phyloP scores from a whole-genome alignment of 53 echinoderm and acorn worm genomes.

The Astropecten irregularis region DNA sequence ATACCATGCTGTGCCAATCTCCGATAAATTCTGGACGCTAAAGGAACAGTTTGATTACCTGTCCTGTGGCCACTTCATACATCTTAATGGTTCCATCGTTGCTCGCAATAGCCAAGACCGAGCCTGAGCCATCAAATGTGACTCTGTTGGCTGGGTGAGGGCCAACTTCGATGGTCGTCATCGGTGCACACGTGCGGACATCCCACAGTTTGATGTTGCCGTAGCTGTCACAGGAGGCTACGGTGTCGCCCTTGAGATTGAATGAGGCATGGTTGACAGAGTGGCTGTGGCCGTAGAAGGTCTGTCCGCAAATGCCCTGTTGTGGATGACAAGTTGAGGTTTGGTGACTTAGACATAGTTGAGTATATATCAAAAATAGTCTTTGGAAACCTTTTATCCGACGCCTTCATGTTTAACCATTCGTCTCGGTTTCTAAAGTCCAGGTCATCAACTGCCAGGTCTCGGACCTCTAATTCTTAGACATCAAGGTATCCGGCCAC shows the following conservation, averaged over 20 bases:
- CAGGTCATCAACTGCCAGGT: too few species aligned
- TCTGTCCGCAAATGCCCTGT: constrained; percentile 96
- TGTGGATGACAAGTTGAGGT: not conserved
- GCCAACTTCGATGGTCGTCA: constrained; percentile 81
- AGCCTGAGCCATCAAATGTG: constrained; percentile 86
- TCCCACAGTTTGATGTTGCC: constrained; percentile 94
- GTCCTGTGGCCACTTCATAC: constrained; percentile 87
- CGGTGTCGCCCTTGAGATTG: constrained; percentile 88
- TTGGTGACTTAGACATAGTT: too few species aligned
- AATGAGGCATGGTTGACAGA: constrained; percentile 92
- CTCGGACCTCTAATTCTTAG: too few species aligned
- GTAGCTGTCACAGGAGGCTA: constrained; percentile 98
- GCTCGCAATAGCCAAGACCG: constrained; percentile 93
- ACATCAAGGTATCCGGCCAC: too few species aligned
- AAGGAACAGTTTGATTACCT: too few species aligned
- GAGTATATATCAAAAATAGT: too few species aligned
- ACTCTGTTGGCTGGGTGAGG: constrained; percentile 91
- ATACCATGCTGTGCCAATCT: too few species aligned
- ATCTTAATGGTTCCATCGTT: constrained; percentile 94
- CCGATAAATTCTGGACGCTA: too few species aligned
- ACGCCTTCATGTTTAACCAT: too few species aligned
- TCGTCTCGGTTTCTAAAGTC: too few species aligned
- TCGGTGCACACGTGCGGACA: constrained; percentile 82
- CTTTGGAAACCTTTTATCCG: too few species aligned
- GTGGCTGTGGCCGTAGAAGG: constrained; percentile 97